Base-by-base conservation (phyloP, 1,140 invertebrate species). In the Lasioglossum baleicum region DNA sequence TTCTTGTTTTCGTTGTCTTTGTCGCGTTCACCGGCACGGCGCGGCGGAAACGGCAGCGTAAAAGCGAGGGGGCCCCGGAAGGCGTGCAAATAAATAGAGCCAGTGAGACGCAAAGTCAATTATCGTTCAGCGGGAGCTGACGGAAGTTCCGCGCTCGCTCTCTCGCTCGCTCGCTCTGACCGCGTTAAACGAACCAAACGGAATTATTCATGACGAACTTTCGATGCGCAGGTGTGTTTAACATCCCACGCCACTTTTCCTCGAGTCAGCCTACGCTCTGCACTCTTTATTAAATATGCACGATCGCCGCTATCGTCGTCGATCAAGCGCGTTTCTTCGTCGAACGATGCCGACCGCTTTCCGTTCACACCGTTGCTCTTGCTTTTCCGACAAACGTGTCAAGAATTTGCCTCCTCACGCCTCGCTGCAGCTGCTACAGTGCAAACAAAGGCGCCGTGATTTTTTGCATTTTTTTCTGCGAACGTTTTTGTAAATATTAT, bases 161-260 rank as follows among this genome's bases (percentile, higher is more conserved):
- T 48, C 53, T 42, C 42, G 53, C 15, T 40, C 53, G 40, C 35
- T 31, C 48, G 53, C 53, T 42, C 56, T 44, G 58, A 58, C 60
- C 66, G 74, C 70, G 70, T 64, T 79, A 81, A 83, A 78, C 71
- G 74, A 79, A 70, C 71, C 63, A 75, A 82, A 83, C 73, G 76
- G 83, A 86, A 86, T 87, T 87, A 87, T 87, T 87, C 84, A 86
- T 83, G 67, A 61, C 44, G 75, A 83, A 87, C 81, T 87, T 87
- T 87, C 84, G 77, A 81, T 81, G 77, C 69, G 66, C 77, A 75
- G 69, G 74, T 78, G 84, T 72, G 73, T 86, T 86, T 85, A 85
- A 83, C 71, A 75, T 83, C 42, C 66, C 67, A 58, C 67, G 35
- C 48, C 69, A 82, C 68, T 82, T 85, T 76, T 75, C 73, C 83